A percentile compares a stretch with the other conserved stretches of the same genome.
Evolutionary conservation across 1,140 invertebrate genomes (phyloP).

Genomic region (Drosophila kepulauana): DNA sequence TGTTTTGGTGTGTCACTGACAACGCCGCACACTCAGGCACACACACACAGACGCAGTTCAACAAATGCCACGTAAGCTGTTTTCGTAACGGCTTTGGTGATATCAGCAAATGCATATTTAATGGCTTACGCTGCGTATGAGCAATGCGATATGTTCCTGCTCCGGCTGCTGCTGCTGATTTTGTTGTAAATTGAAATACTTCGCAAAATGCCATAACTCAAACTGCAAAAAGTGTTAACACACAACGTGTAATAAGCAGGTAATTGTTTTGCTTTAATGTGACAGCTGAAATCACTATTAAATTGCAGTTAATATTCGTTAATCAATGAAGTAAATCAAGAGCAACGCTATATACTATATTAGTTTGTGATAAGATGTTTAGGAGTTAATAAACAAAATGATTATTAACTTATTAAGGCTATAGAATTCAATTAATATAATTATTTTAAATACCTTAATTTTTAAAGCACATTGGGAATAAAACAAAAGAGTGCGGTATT

Average conservation of each 20-base stretch:
- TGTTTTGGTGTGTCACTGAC: constrained; percentile 25
- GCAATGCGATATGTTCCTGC: constrained; percentile 57
- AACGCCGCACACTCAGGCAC: constrained; percentile 31
- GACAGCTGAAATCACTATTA: neutral
- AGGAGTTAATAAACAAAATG: no score
- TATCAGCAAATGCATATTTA: constrained; percentile 82
- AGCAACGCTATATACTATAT: no score
- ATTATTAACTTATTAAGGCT: no score
- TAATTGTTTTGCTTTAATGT: neutral
- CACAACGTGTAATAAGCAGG: constrained; percentile 6
- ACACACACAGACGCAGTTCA: constrained; percentile 11
- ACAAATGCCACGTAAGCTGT: constrained; percentile 75
- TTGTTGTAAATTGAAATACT: constrained; percentile 50
- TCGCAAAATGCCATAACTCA: constrained; percentile 41
- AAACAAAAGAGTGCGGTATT: no score
- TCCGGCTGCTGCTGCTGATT: constrained; percentile 3
- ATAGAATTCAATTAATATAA: no score
- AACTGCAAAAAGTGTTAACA: constrained; percentile 25
- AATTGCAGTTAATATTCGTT: neutral
- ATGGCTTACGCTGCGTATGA: constrained; percentile 72
- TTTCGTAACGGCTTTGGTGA: constrained; percentile 77
- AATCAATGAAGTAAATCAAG: no score
- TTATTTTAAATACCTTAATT: no score
- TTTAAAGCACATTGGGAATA: no score
- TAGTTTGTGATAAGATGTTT: no score